Conservation (phyloP, 2,797 vertebrate species). For the Clarias fuscus region DNA sequence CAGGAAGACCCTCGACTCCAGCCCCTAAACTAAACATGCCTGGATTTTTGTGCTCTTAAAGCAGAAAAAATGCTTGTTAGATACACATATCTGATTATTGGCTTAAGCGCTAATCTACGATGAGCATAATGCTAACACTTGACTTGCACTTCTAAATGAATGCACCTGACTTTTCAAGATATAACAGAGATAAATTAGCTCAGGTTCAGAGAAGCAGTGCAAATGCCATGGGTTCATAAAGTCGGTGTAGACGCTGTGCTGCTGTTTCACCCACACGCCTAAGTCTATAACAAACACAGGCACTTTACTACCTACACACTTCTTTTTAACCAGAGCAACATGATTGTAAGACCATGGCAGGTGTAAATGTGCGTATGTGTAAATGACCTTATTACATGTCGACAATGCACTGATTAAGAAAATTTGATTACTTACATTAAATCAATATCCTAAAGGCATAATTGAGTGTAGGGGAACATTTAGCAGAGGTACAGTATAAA, state of each 20-base stretch:
- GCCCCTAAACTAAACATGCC: background rate
- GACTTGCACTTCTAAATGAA: constrained; percentile 38
- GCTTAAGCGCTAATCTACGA: constrained; percentile 24
- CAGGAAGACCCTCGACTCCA: background rate
- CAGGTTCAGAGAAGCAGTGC: constrained; percentile 11
- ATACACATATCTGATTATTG: constrained; percentile 38
- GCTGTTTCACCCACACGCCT: constrained; percentile 9
- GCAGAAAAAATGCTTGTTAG: constrained; percentile 5
- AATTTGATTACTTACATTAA: background rate
- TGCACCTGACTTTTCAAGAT: constrained; percentile 7
- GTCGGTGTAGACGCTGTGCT: background rate
- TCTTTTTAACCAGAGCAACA: background rate
- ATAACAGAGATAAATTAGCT: constrained; percentile 22
- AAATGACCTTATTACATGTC: background rate
- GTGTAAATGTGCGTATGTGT: no score
- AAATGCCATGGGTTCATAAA: constrained; percentile 40
- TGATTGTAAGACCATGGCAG: background rate
- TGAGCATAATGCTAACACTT: background rate
- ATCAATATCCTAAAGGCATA: no score
- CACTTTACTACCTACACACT: constrained; percentile 32
- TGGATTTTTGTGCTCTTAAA: constrained; percentile 5
- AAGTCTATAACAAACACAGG: constrained; percentile 5
- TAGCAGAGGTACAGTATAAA: background rate
- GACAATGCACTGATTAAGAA: background rate
- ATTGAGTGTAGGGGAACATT: background rate